Percentiles rank a stretch among this genome's conserved stretches.
Evolutionary conservation across 2,888 invertebrate species (phyloP).

Genomic region (Drosophila algonquin): DNA sequence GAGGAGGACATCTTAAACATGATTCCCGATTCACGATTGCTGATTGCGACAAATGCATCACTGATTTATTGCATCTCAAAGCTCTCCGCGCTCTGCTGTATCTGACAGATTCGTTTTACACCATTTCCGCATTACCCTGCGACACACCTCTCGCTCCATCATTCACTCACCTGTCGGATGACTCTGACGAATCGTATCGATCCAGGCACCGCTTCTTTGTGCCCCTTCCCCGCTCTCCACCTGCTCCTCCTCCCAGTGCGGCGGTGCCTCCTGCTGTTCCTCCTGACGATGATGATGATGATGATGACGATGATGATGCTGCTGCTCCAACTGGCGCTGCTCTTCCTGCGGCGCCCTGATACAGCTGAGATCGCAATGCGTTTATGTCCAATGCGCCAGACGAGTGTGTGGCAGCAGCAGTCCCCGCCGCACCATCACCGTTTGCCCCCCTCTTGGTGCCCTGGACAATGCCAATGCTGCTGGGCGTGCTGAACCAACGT

Average conservation of each 20-base stretch:
- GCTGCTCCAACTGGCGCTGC: conserved; percentile 45
- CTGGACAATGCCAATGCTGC: conserved; percentile 71
- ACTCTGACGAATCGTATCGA: conserved; percentile 96
- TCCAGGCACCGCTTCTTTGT: conserved; percentile 92
- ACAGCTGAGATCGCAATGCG: conserved; percentile 72
- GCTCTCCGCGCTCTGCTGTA: background rate
- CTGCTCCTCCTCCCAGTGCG: conserved; percentile 74
- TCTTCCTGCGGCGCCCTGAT: conserved; percentile 63
- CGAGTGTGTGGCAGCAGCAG: conserved; percentile 9
- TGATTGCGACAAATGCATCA: background rate
- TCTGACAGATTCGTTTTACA: conserved; percentile 7
- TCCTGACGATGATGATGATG: conserved; percentile 9
- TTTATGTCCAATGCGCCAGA: conserved; percentile 69
- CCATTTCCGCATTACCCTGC: background rate
- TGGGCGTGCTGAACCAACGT: conserved; percentile 58
- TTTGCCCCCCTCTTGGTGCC: conserved; percentile 65
- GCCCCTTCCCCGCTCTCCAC: conserved; percentile 86
- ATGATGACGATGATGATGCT: conserved; percentile 14
- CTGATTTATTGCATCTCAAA: background rate
- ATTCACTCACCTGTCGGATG: conserved; percentile 92
- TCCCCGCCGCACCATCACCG: conserved; percentile 14
- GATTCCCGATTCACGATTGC: background rate
- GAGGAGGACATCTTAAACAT: background rate
- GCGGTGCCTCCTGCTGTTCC: conserved; percentile 21
- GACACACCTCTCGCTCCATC: background rate